Evolutionary conservation across 2,113 vertebrate genomes (phyloP), one percentile per base, ranked within the genome.

Genomic region (Myotis lucifugus): DNA sequence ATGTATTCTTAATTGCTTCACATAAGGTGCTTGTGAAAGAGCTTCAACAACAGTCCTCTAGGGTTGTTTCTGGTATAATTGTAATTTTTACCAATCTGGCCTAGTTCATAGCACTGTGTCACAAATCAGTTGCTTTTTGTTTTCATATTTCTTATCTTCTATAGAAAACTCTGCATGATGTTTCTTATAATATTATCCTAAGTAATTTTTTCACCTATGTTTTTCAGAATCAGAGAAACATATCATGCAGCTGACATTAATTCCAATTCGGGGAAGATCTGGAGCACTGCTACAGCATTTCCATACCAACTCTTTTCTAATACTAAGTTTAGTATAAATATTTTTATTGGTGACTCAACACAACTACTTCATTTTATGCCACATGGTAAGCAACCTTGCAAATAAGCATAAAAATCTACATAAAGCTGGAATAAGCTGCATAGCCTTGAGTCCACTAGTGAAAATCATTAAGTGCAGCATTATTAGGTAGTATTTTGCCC

Each of bases 251-350:
- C 56, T 67, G 97, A 98, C 67, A 85, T 90, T 29, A 85, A 97
- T 77, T 97, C 97, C 34, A 98, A 98, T 32, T 95, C 97, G 0
- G 98, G 98, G 29, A 98, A 84, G 90, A 97, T 98, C 77, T 98
- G 98, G 98, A 98, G 97, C 69, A 25, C 95, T 0, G 0, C 79
- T 25, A 97, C 97, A 50, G 88, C 52, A 13, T 98, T 98, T 92
- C 98, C 98, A n/a, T 54, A 94, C 21, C 85, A 79, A 11, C 88
- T 98, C 21, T 83, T 98, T 25, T 42, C 83, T 34, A 89, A 98
- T 61, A 94, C 67, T 15, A 97, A 97, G 54, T 94, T 98, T 78
- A 97, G 81, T 79, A 42, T 98, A 42, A 97, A 72, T 0, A 1
- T 99, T 85, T 96, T 94, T 85, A 97, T 78, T 46, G 78, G 88